Evolutionary conservation across 2,113 vertebrate genomes (phyloP).

Genomic region (Rallus limicola): DNA sequence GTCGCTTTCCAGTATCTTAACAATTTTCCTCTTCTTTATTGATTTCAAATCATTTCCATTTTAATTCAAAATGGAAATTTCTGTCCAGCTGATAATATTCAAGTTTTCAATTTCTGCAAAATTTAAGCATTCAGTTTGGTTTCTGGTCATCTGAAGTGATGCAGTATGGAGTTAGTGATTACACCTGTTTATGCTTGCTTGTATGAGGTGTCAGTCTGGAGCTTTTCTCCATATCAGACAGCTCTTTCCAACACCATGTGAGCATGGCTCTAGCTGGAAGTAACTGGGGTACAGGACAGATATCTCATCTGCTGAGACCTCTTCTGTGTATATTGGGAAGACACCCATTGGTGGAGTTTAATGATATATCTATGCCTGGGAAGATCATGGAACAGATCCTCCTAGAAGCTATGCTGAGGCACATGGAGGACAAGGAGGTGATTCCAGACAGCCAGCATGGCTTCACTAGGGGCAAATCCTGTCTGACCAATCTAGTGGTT

Average conservation of each 20-base stretch:
- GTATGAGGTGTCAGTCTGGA: neutral
- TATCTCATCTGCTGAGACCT: neutral
- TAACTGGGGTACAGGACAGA: neutral
- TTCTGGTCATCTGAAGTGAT: neutral
- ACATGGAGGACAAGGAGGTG: no score
- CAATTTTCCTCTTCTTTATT: conserved; percentile 12
- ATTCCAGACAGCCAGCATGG: no score
- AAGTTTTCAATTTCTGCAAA: conserved; percentile 2
- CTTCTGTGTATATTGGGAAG: neutral
- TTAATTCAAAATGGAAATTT: neutral
- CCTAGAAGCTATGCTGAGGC: no score
- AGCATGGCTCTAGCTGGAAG: neutral
- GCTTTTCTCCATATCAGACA: neutral
- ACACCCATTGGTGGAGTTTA: neutral
- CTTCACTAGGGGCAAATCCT: no score
- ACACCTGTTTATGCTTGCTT: neutral
- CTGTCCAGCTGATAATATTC: conserved; percentile 11
- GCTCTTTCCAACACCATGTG: neutral
- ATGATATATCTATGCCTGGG: neutral
- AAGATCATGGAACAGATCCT: no score
- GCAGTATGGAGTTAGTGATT: neutral
- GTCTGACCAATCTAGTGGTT: no score
- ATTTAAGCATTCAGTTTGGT: neutral
- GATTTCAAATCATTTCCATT: conserved; percentile 39
- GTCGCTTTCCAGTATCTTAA: conserved; percentile 56